phyloP scores from a whole-genome alignment of 92 coral and sea anemone genomes.

The Ricordea florida region DNA sequence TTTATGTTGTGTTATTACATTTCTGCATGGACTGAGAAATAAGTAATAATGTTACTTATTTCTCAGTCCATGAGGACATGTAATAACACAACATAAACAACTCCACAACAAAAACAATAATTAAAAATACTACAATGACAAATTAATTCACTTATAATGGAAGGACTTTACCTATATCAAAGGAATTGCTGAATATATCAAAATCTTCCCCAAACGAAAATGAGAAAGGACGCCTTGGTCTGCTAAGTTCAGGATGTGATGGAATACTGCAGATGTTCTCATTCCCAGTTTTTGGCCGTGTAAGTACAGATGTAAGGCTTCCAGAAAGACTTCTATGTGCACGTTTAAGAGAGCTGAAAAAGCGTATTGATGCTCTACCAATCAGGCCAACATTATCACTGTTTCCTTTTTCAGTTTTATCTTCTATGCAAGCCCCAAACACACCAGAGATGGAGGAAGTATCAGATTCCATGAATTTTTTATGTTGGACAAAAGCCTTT shows the following conservation, averaged over 20 bases:
- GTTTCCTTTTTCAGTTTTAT: conserved; percentile 43
- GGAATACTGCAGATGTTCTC: conserved; percentile 7
- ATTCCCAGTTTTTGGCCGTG: not conserved
- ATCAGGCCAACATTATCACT: conserved; percentile 58
- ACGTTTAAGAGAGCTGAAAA: conserved; percentile 68
- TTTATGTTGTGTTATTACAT: too few relatives aligned
- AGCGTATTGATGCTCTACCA: conserved; percentile 72
- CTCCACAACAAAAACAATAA: too few relatives aligned
- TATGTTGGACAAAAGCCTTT: not conserved
- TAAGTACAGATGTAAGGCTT: conserved; percentile 61
- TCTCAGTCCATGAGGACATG: too few relatives aligned
- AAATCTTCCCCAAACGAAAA: conserved; percentile 69
- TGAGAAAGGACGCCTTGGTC: conserved; percentile 67
- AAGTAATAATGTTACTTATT: too few relatives aligned
- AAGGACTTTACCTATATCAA: conserved; percentile 40
- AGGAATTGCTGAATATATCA: conserved; percentile 26
- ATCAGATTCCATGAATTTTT: conserved; percentile 15
- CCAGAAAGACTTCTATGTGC: conserved; percentile 76
- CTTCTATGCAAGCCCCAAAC: conserved; percentile 44
- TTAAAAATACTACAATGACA: too few relatives aligned
- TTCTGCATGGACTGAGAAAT: too few relatives aligned
- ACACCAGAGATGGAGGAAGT: conserved; percentile 26
- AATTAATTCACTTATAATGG: too few relatives aligned
- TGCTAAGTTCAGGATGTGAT: not conserved
- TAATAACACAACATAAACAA: too few relatives aligned